Evolutionary conservation across 1,140 invertebrate genomes (phyloP).

Genomic region (Oppia nitens): DNA sequence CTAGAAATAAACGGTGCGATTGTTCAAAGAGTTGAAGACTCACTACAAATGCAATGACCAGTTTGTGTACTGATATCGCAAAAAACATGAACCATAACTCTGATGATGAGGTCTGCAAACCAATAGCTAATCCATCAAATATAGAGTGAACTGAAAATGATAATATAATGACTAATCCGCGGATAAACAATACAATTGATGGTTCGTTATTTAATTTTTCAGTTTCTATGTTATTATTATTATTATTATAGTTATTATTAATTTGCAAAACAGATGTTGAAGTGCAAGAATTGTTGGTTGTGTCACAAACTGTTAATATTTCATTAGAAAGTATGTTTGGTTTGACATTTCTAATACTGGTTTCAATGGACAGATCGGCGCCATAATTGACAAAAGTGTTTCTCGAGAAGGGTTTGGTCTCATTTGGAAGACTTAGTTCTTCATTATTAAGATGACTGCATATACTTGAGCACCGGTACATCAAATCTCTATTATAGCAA

Average conservation of each 20-base stretch:
- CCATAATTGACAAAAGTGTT: background rate
- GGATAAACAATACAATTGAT: slow-evolving; percentile 6
- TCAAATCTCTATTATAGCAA: background rate
- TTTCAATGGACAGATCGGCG: background rate
- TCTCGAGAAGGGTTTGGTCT: background rate
- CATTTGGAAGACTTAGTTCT: background rate
- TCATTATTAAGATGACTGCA: background rate
- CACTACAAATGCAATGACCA: slow-evolving; percentile 51
- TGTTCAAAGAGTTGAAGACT: slow-evolving; percentile 26
- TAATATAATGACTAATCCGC: slow-evolving; percentile 18
- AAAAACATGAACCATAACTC: slow-evolving; percentile 61
- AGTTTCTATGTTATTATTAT: background rate
- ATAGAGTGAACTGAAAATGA: slow-evolving; percentile 76
- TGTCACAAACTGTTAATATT: too few relatives aligned
- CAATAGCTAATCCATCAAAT: slow-evolving; percentile 72
- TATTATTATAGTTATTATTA: background rate
- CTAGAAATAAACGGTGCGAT: slow-evolving; percentile 12
- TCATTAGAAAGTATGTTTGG: background rate
- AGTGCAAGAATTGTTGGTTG: too few relatives aligned
- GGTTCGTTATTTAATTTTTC: background rate
- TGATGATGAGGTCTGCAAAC: slow-evolving; percentile 42
- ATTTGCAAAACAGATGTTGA: slow-evolving; percentile 9
- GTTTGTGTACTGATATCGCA: slow-evolving; percentile 73
- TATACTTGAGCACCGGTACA: background rate
- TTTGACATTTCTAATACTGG: background rate